phyloP scores from a whole-genome alignment of 2,888 invertebrate genomes.

The Dicycla oo region DNA sequence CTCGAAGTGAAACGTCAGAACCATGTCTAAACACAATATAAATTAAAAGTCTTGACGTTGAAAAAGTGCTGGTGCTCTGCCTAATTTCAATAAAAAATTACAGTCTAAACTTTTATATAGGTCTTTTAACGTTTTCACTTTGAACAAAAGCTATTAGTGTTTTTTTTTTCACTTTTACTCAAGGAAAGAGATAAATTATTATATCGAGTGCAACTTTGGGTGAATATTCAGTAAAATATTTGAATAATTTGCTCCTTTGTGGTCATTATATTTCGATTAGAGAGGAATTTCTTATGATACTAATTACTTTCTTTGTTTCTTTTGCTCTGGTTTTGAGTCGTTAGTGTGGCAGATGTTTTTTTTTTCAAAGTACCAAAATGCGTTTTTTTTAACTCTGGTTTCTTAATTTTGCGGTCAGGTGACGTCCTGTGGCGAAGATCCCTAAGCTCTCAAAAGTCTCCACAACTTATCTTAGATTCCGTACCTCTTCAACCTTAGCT shows the following conservation, averaged over 20 bases:
- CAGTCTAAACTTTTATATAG: too few species aligned
- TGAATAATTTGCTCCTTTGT: conserved; percentile 22
- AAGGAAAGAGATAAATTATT: background rate
- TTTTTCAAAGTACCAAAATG: background rate
- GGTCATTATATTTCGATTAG: conserved; percentile 45
- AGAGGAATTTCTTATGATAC: conserved; percentile 23
- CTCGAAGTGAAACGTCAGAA: too few species aligned
- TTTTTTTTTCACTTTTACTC: too few species aligned
- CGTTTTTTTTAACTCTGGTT: background rate
- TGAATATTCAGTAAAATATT: conserved; percentile 33
- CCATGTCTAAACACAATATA: too few species aligned
- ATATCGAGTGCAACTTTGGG: background rate
- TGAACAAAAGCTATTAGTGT: too few species aligned
- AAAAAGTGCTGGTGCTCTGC: too few species aligned
- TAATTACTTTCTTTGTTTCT: conserved; percentile 17
- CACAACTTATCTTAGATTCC: background rate
- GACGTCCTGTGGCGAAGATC: background rate
- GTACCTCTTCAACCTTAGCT: background rate
- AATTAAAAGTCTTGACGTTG: too few species aligned
- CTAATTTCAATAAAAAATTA: too few species aligned
- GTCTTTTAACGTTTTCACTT: too few species aligned
- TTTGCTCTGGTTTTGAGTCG: background rate
- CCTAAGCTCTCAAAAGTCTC: background rate
- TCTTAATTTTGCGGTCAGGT: background rate
- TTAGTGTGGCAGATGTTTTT: background rate